These are phyloP conservation scores for Lordiphosa clarofinis DNA, from an alignment of 1,140 invertebrate genomes.

Conservation along the genomic window DNA sequence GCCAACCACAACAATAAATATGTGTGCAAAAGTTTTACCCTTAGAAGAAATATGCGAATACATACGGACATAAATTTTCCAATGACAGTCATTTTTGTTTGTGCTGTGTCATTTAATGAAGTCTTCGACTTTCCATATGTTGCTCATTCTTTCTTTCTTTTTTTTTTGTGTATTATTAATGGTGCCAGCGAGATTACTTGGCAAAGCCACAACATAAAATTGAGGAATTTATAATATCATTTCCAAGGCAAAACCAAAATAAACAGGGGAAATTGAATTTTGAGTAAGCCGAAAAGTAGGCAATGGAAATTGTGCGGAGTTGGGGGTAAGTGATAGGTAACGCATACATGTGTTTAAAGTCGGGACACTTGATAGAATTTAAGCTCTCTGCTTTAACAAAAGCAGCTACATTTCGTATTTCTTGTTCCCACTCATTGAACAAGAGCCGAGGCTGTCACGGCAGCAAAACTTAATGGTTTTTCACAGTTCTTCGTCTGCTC, in stretches of 20 bases:
- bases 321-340: too few relatives aligned
- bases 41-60: neutral
- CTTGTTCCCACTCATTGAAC: too few relatives aligned
- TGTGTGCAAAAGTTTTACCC: conserved; percentile 3
- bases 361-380: too few relatives aligned
- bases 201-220: conserved; percentile 16
- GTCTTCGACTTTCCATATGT: conserved; percentile 26
- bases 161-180: conserved; percentile 5
- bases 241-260: neutral
- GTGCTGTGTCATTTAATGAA: conserved; percentile 49
- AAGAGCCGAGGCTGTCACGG: too few relatives aligned
- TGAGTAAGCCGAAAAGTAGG: too few relatives aligned
- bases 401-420: too few relatives aligned
- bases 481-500: too few relatives aligned
- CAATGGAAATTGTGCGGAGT: too few relatives aligned
- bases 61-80: conserved; percentile 11
- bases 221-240: conserved; percentile 17
- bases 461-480: too few relatives aligned
- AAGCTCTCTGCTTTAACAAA: too few relatives aligned
- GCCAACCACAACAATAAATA: conserved; percentile 34
- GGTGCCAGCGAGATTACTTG: conserved; percentile 9
- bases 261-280: too few relatives aligned
- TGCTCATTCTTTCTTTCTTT: conserved; percentile 5
- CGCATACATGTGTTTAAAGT: too few relatives aligned
- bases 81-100: conserved; percentile 51